A percentile compares a stretch with the other conserved stretches of the same genome.
phyloP scores from a whole-genome alignment of 2,888 invertebrate genomes.

The Pachydiplax longipennis region DNA sequence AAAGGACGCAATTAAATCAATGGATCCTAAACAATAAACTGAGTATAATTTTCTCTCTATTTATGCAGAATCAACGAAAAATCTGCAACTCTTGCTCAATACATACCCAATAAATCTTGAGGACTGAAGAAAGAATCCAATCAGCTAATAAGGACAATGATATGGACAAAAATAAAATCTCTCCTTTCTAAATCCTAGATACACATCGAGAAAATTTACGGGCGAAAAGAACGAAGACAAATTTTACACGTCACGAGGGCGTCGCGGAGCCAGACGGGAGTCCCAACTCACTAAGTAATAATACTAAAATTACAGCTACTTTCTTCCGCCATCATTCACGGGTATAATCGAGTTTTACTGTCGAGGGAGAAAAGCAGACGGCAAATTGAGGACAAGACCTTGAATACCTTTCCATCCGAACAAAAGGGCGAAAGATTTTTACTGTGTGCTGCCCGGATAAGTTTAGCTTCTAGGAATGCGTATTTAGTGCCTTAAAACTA shows the following conservation, averaged over 20 bases:
- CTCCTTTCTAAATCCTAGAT: no score
- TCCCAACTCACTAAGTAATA: not conserved
- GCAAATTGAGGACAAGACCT: conserved; percentile 31
- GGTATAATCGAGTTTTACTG: conserved; percentile 24
- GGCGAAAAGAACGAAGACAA: not conserved
- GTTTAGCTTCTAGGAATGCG: not conserved
- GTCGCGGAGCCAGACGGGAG: not conserved
- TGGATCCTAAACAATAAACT: no score
- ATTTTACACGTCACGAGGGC: not conserved
- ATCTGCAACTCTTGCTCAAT: no score
- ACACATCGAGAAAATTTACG: not conserved
- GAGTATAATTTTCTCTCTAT: no score
- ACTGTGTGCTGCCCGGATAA: not conserved
- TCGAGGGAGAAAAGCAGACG: not conserved
- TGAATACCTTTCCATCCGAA: not conserved
- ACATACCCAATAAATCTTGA: no score
- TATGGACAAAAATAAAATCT: no score
- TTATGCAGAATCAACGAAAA: no score
- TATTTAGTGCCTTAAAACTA: not conserved
- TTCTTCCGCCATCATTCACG: conserved; percentile 19
- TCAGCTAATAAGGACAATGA: no score
- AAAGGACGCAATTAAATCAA: no score
- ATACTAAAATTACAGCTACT: conserved; percentile 3
- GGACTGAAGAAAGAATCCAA: no score
- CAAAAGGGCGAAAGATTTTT: not conserved